A percentile compares a stretch with the other conserved stretches of the same genome.
Evolutionary conservation across 1,140 invertebrate species (phyloP).

Genomic region (Drosophila lacertosa): DNA sequence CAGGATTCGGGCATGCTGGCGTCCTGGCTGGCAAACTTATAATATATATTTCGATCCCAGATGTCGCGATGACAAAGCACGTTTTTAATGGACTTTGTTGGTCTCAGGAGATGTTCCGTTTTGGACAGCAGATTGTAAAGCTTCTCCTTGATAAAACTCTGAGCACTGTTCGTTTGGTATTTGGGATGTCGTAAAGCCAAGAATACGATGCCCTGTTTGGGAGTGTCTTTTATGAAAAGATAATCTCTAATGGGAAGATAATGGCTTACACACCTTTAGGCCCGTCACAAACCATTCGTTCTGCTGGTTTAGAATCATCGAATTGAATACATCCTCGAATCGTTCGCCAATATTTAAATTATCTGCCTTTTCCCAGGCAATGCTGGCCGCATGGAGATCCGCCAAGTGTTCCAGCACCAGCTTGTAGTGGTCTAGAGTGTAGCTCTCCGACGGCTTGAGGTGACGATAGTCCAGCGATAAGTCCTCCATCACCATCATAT

Average conservation of each 20-base stretch:
- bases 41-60: conserved; percentile 88
- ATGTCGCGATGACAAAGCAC: conserved; percentile 87
- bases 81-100: conserved; percentile 77
- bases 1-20: conserved; percentile 83
- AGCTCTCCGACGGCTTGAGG: conserved; percentile 53
- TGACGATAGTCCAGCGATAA: conserved; percentile 65
- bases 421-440: conserved; percentile 64
- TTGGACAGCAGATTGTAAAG: conserved; percentile 67
- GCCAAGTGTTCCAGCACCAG: conserved; percentile 80
- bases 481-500: conserved; percentile 84
- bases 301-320: conserved; percentile 46
- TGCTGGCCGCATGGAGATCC: conserved; percentile 81
- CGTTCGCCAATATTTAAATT: conserved; percentile 72
- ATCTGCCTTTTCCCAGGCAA: conserved; percentile 74
- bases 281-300: conserved; percentile 68
- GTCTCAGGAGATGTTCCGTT: conserved; percentile 53
- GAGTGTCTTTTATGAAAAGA: background rate
- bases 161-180: conserved; percentile 51
- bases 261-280: conserved; percentile 48
- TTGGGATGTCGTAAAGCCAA: conserved; percentile 59
- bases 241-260: background rate
- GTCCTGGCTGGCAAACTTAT: conserved; percentile 82
- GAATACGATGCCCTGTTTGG: conserved; percentile 54
- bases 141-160: conserved; percentile 63
- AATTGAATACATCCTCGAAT: conserved; percentile 54